Conservation (phyloP, 2,797 vertebrate genomes). For the Eulemur coronatus region DNA sequence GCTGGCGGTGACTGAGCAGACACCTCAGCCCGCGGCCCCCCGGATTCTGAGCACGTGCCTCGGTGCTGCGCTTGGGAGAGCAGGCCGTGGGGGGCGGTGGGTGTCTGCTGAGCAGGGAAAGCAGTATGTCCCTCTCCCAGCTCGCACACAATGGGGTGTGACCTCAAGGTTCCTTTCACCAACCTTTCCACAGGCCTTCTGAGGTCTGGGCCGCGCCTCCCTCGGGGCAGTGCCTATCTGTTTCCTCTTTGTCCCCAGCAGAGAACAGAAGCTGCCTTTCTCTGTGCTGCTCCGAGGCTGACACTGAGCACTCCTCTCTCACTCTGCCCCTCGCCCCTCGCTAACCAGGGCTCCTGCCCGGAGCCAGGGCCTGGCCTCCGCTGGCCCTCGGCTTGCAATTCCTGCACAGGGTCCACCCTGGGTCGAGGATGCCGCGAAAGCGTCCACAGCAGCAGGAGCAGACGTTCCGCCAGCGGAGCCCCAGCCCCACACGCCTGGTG, state of each 20-base stretch:
- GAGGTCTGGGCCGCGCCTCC: not conserved
- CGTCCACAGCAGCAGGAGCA: not conserved
- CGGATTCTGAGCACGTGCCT: not conserved
- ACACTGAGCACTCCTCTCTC: not conserved
- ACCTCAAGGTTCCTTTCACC: not conserved
- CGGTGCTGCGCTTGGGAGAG: not conserved
- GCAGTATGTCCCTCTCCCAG: not conserved
- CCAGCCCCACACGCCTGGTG: slow-evolving; percentile 34
- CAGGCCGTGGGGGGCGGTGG: not conserved
- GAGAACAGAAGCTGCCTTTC: not conserved
- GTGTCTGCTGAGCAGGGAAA: not conserved
- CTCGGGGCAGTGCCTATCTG: fast-evolving
- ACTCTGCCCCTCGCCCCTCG: not conserved
- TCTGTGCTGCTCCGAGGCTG: not conserved
- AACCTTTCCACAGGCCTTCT: not conserved
- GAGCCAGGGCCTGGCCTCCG: not conserved
- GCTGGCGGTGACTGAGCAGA: not conserved
- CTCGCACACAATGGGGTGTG: not conserved
- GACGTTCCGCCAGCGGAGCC: not conserved
- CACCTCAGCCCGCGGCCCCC: fast-evolving
- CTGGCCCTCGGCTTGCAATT: not conserved
- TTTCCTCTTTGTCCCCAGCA: not conserved
- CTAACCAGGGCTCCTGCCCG: not conserved
- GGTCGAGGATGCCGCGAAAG: not conserved
- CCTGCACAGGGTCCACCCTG: not conserved